phyloP scores from a whole-genome alignment of 1,140 invertebrate genomes.

The Pogonomyrmex barbatus region DNA sequence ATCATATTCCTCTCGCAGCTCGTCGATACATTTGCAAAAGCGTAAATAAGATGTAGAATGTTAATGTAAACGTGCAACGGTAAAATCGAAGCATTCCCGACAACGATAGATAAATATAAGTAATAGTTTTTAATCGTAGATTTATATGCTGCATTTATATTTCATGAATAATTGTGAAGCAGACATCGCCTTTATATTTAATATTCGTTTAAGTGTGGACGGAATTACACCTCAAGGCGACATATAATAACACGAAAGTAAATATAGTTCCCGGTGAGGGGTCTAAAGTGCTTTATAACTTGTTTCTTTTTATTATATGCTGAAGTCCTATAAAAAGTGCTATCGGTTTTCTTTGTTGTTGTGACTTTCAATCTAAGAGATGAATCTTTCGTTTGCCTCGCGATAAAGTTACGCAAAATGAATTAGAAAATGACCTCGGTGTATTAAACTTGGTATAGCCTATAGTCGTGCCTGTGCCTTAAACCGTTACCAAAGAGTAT shows the following conservation, averaged over 20 bases:
- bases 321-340: not conserved
- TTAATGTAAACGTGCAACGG: not conserved
- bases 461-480: not conserved
- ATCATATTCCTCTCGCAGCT: not conserved
- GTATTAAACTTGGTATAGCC: constrained; percentile 7
- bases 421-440: constrained; percentile 46
- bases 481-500: not conserved
- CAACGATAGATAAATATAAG: constrained; percentile 25
- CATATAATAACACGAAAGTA: not conserved
- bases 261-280: not conserved
- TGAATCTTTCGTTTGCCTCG: not conserved
- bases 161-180: not conserved
- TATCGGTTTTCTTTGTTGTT: constrained; percentile 1
- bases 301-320: not conserved
- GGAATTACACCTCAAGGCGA: not conserved
- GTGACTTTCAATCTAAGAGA: constrained; percentile 46
- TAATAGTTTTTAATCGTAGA: not conserved
- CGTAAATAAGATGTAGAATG: not conserved
- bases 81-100: not conserved
- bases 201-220: not conserved
- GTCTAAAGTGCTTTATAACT: not conserved
- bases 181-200: not conserved
- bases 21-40: not conserved
- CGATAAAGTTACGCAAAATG: constrained; percentile 41
- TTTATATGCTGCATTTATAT: not conserved